These are phyloP conservation scores for Cottus gobio DNA, from an alignment of 2,113 vertebrate genomes.

Conservation along the genomic window DNA sequence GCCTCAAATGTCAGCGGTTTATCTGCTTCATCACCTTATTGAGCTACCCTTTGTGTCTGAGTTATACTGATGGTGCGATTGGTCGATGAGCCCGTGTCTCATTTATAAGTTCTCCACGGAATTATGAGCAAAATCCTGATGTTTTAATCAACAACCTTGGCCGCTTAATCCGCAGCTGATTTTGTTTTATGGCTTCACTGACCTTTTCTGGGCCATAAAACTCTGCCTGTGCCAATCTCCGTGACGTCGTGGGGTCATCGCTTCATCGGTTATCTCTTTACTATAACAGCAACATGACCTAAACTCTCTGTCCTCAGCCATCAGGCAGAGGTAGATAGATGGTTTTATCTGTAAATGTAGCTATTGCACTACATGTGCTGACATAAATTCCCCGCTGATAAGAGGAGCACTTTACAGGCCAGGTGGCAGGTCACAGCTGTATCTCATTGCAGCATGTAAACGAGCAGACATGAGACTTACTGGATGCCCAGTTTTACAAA, in stretches of 20 bases:
- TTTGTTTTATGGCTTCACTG: conserved; percentile 70
- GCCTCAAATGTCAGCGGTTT: conserved; percentile 62
- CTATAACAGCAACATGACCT: conserved; percentile 63
- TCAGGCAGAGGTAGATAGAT: conserved; percentile 66
- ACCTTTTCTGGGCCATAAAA: conserved; percentile 70
- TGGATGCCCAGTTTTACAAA: conserved; percentile 22
- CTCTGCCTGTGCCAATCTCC: conserved; percentile 64
- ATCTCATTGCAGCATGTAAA: conserved; percentile 27
- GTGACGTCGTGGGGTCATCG: conserved; percentile 58
- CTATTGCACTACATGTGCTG: conserved; percentile 63
- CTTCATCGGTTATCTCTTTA: conserved; percentile 74
- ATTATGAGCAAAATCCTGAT: conserved; percentile 50
- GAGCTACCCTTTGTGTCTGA: conserved; percentile 54
- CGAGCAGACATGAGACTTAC: conserved; percentile 9
- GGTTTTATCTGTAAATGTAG: conserved; percentile 74
- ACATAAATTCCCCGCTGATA: conserved; percentile 77
- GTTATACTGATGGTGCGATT: conserved; percentile 20
- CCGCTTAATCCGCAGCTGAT: conserved; percentile 28
- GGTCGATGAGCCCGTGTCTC: conserved; percentile 43
- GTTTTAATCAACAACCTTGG: conserved; percentile 68
- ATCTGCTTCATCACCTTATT: conserved; percentile 50
- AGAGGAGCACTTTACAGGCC: conserved; percentile 63
- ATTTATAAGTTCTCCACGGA: conserved; percentile 36
- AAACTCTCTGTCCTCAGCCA: conserved; percentile 68
- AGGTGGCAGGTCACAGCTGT: conserved; percentile 46